A percentile compares a stretch with the other conserved stretches of the same genome.
phyloP scores from a whole-genome alignment of 1,140 invertebrate species.

The Zophobas morio region DNA sequence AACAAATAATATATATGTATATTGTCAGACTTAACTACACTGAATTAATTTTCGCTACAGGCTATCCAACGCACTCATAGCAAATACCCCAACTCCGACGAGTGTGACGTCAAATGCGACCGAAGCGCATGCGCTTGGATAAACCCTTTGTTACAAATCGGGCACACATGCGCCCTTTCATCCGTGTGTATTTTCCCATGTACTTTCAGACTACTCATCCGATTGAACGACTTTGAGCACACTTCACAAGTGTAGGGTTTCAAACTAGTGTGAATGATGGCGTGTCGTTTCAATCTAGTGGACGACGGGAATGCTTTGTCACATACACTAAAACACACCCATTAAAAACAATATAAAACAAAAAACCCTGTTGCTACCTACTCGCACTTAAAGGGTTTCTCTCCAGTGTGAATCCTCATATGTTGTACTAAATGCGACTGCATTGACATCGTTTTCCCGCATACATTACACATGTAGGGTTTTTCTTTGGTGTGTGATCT shows the following conservation, averaged over 20 bases:
- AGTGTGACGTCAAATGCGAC: slow-evolving; percentile 70
- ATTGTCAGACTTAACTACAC: too few relatives aligned
- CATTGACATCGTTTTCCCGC: slow-evolving; percentile 61
- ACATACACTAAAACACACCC: slow-evolving; percentile 67
- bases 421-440: slow-evolving; percentile 66
- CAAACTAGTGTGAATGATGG: slow-evolving; percentile 83
- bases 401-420: slow-evolving; percentile 75
- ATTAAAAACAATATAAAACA: slow-evolving; percentile 28
- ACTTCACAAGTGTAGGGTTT: slow-evolving; percentile 66
- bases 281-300: slow-evolving; percentile 82
- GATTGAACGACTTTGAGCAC: slow-evolving; percentile 67
- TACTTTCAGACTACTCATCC: slow-evolving; percentile 68
- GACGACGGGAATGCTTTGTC: slow-evolving; percentile 77
- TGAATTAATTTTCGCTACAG: too few relatives aligned
- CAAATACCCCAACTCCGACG: slow-evolving; percentile 4
- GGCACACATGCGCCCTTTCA: slow-evolving; percentile 79
- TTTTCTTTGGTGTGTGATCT: slow-evolving; percentile 63
- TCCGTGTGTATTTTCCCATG: slow-evolving; percentile 74
- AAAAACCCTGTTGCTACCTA: slow-evolving; percentile 13
- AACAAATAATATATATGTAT: too few relatives aligned
- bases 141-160: slow-evolving; percentile 77
- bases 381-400: slow-evolving; percentile 73
- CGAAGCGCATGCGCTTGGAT: slow-evolving; percentile 75
- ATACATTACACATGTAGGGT: slow-evolving; percentile 61
- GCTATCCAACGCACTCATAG: too few relatives aligned